Conservation (phyloP, 2,888 invertebrate genomes). For the Heteromyza rotundicornis region DNA sequence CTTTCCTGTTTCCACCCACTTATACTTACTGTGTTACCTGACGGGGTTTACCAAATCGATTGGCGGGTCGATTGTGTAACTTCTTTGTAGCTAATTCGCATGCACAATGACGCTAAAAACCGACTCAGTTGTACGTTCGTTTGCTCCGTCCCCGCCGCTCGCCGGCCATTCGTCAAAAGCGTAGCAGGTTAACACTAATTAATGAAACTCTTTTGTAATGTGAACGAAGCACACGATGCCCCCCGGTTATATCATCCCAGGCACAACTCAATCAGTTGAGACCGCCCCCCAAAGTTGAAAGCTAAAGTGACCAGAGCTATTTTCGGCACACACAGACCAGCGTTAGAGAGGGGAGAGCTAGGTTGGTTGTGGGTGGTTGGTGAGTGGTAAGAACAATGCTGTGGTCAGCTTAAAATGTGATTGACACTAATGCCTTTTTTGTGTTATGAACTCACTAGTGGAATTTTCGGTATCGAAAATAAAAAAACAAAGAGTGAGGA, state of each 20-base stretch:
- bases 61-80: background rate
- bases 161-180: background rate
- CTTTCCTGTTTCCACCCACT: too few relatives aligned
- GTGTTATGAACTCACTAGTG: too few relatives aligned
- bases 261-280: background rate
- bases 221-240: background rate
- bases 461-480: too few relatives aligned
- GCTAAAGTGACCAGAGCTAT: background rate
- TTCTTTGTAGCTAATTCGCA: background rate
- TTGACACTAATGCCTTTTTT: background rate
- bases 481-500: too few relatives aligned
- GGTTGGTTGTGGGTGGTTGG: background rate
- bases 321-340: too few relatives aligned
- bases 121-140: too few relatives aligned
- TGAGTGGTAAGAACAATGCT: background rate
- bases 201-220: conserved; percentile 11
- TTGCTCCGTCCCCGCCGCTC: background rate
- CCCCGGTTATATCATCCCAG: background rate
- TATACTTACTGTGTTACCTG: too few relatives aligned
- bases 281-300: background rate
- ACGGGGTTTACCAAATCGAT: background rate
- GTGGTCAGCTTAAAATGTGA: background rate
- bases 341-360: too few relatives aligned
- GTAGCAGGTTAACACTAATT: conserved; percentile 10
- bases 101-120: background rate